Base-by-base conservation (phyloP, 2,113 vertebrate genomes). In the Corythoichthys intestinalis region DNA sequence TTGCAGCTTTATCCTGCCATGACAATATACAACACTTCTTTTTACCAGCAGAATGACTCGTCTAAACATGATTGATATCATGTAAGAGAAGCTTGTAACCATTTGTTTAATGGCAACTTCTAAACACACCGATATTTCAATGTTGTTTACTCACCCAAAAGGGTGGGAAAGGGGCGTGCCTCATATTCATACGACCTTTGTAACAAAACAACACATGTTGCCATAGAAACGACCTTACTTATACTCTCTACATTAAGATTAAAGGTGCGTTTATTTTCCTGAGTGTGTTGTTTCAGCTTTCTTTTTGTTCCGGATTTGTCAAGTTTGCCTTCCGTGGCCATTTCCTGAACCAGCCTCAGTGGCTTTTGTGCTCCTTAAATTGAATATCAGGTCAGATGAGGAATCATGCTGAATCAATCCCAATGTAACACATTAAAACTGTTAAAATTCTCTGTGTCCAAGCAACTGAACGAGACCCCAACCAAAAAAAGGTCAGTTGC, bases 61-160 rank as follows among this genome's bases (percentile, higher is more conserved):
- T 82, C 75, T 61, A 81, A 87, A 83, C 85, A 84, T 67, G 66
- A 79, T 77, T 72, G 48, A 70, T 67, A 72, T 70, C 77, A 70
- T 65, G 50, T 71, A 82, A 62, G 62, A 49, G 65, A 49, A 72
- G 67, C 70, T 71, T 0, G 73, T 82, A 78, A 78, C 78, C 60
- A 72, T 79, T 73, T 82, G 82, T 87, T 84, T 84, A 65, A 86
- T 82, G 81, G 61, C 66, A 83, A 74, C 79, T 83, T 60, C 74
- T 86, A 81, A 80, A 86, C 87, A 85, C 54, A 3, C 70, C 1
- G 65, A 87, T 83, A 83, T 84, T 74, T 73, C 70, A 75, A 65
- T 64, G 66, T 72, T 84, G 81, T 83, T 87, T 83, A 76, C 71
- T 73, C 77, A 84, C 82, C 78, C 70, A 73, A 28, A 77, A 67